These are phyloP conservation scores for Pseudococcus jackbeardsleyi DNA, from an alignment of 2,888 invertebrate genomes.

Conservation along the genomic window DNA sequence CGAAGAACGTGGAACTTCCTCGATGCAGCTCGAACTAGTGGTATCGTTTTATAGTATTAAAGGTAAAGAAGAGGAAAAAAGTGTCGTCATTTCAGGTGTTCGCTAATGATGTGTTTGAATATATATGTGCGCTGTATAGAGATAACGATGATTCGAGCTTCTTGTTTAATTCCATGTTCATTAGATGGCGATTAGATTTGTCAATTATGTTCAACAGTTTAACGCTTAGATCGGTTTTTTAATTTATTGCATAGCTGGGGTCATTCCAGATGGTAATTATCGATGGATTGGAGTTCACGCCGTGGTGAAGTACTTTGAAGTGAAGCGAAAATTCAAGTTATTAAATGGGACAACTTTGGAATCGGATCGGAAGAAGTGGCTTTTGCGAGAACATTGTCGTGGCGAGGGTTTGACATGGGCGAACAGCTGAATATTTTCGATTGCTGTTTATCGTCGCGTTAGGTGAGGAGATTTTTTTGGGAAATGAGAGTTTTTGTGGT, in stretches of 20 bases:
- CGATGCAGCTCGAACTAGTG: not conserved
- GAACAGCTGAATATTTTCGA: no score
- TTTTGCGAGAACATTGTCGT: not conserved
- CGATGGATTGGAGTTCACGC: not conserved
- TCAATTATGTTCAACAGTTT: slow-evolving; percentile 32
- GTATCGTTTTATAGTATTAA: not conserved
- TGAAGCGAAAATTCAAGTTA: not conserved
- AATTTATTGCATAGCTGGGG: not conserved
- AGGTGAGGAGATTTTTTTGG: no score
- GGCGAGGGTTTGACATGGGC: no score
- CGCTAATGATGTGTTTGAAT: slow-evolving; percentile 28
- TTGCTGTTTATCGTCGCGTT: no score
- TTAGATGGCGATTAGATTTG: slow-evolving; percentile 32
- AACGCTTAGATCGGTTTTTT: not conserved
- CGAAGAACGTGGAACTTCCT: not conserved
- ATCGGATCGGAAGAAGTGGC: not conserved
- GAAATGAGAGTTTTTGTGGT: no score
- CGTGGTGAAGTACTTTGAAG: not conserved
- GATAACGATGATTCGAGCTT: slow-evolving; percentile 15
- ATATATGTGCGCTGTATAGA: not conserved
- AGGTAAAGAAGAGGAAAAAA: not conserved
- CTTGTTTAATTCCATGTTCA: slow-evolving; percentile 8
- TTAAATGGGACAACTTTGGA: not conserved
- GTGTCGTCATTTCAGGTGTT: slow-evolving; percentile 32
- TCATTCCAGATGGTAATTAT: slow-evolving; percentile 21